Conservation (phyloP, 30 jellyfish, hydroid and myxozoan species). For the Aurelia aurita region DNA sequence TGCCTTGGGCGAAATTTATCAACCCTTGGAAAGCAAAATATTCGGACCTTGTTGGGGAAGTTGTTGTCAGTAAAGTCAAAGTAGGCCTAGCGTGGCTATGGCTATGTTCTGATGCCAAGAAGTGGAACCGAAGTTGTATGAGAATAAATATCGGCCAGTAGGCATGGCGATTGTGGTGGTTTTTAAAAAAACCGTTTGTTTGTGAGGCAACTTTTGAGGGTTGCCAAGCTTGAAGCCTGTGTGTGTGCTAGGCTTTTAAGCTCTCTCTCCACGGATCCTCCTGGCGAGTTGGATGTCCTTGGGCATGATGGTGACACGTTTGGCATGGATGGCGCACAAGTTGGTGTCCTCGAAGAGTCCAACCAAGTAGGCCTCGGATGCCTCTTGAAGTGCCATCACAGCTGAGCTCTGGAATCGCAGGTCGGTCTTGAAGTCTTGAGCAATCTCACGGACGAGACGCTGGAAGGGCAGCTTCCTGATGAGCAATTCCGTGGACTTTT, state of each 20-base stretch:
- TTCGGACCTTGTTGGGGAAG: too few relatives aligned
- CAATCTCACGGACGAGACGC: conserved; percentile 42
- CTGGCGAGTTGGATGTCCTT: conserved; percentile 55
- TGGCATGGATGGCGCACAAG: conserved; percentile 63
- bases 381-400: conserved; percentile 67
- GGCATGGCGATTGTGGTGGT: too few relatives aligned
- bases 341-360: conserved; percentile 59
- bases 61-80: too few relatives aligned
- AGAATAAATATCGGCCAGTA: too few relatives aligned
- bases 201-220: too few relatives aligned
- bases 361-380: conserved; percentile 60
- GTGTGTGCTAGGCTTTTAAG: neutral
- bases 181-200: too few relatives aligned
- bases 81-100: too few relatives aligned
- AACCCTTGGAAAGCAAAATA: too few relatives aligned
- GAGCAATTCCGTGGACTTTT: conserved; percentile 21
- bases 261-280: conserved; percentile 50
- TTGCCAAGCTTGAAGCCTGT: too few relatives aligned
- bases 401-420: conserved; percentile 50
- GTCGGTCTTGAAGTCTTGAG: neutral
- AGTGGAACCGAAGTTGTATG: too few relatives aligned
- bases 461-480: conserved; percentile 50
- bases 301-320: conserved; percentile 64
- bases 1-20: too few relatives aligned
- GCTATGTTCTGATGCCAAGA: too few relatives aligned